Conservation (phyloP, 2,888 invertebrate genomes). For the Oasisia sp. region DNA sequence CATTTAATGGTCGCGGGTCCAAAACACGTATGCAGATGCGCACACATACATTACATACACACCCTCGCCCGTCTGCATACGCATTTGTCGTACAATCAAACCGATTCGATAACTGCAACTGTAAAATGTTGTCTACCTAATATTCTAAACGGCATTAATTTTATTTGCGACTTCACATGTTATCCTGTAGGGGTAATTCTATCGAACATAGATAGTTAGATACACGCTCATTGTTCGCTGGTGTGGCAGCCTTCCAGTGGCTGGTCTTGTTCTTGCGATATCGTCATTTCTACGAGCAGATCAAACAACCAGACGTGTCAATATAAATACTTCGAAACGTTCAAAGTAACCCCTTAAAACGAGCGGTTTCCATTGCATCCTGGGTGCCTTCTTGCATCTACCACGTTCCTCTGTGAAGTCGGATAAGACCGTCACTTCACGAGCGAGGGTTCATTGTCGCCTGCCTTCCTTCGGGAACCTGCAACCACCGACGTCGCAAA, state of each 20-base stretch:
- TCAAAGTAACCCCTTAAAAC: not conserved
- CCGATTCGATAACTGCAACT: too few species aligned
- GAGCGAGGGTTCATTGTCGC: not conserved
- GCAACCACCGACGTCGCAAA: not conserved
- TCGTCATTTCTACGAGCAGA: not conserved
- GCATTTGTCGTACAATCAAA: too few species aligned
- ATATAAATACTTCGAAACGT: not conserved
- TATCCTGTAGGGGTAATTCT: too few species aligned
- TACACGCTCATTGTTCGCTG: not conserved
- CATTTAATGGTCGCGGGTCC: too few species aligned
- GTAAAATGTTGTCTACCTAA: too few species aligned
- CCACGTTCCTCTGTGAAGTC: not conserved
- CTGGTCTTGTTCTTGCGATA: not conserved
- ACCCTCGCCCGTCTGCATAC: too few species aligned
- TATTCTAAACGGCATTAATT: too few species aligned
- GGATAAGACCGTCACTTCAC: slow-evolving; percentile 3
- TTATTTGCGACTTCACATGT: too few species aligned
- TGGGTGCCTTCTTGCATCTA: not conserved
- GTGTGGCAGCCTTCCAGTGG: not conserved
- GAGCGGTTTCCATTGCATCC: not conserved
- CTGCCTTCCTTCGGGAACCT: not conserved
- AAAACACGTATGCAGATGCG: too few species aligned
- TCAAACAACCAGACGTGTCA: not conserved
- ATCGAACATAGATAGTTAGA: too few species aligned
- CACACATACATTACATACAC: too few species aligned